Conservation (phyloP, 2,797 vertebrate species). For the Siniperca undulata region DNA sequence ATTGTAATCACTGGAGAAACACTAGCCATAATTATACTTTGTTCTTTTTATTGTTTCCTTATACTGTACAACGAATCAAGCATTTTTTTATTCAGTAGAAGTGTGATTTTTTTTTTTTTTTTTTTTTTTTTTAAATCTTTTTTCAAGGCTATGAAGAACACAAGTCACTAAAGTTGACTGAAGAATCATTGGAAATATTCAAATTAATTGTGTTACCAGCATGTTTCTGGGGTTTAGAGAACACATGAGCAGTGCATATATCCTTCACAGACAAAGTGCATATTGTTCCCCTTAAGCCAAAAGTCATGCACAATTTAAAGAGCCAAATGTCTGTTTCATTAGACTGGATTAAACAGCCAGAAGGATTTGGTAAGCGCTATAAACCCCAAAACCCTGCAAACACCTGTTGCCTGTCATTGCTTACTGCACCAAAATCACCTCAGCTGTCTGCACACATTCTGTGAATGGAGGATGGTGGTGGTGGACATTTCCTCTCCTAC, state of each 20-base stretch:
- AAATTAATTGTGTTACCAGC: background rate
- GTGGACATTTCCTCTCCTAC: constrained; percentile 26
- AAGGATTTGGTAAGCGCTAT: constrained; percentile 52
- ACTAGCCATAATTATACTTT: constrained; percentile 53
- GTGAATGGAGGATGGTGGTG: constrained; percentile 29
- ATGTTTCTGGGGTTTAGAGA: constrained; percentile 21
- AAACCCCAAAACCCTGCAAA: constrained; percentile 48
- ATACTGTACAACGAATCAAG: constrained; percentile 44
- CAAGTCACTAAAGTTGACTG: constrained; percentile 43
- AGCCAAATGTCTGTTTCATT: constrained; percentile 25
- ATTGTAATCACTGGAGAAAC: constrained; percentile 74
- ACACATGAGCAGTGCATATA: background rate
- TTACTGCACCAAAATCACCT: constrained; percentile 61
- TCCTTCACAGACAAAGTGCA: background rate
- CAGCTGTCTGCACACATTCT: constrained; percentile 52
- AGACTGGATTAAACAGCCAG: constrained; percentile 42
- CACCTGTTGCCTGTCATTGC: constrained; percentile 58
- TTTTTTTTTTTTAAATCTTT: no score
- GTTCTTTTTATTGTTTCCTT: constrained; percentile 44
- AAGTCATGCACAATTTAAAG: constrained; percentile 1
- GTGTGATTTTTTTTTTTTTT: background rate
- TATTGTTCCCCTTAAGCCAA: constrained; percentile 11
- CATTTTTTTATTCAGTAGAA: constrained; percentile 9
- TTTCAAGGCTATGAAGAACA: constrained; percentile 44
- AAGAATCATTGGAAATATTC: constrained; percentile 41